Base-by-base conservation (phyloP, 1,140 invertebrate genomes). In the Adoxophyes honmai region DNA sequence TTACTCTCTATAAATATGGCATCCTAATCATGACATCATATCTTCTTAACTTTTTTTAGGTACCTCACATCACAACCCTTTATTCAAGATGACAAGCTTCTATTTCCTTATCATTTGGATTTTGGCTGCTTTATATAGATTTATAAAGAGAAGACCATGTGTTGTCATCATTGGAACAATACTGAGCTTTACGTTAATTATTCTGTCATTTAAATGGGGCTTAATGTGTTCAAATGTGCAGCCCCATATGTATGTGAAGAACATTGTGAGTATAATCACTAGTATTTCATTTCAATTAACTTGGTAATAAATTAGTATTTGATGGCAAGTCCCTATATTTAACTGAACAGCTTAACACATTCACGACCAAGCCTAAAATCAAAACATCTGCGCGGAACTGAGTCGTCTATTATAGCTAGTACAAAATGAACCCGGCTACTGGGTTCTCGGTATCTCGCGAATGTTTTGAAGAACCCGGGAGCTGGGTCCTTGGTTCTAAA, bases 151-250 rank as follows among this genome's bases (percentile, higher is more conserved):
- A 34, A 52, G 38, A 35, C 13, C 34, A 1, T 5, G 44, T 28
- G n/a, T 44, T 34, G 7, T 60, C 13, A 1, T 55, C 11, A 21
- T 48, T 9, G 42, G 21, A 21, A 15, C 21, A 33, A 52, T 35
- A 8, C 2, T 34, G 4, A 13, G 52, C 34, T 55, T 34, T 52
- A 16, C 35, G 10, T 38, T 55, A 10, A n/a, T 55, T 13, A 9
- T 59, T 6, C 18, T 91, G 16, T 76, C 91, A 18, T 77, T 92
- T 54, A 90, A 89, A 73, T 92, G 91, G 91, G 91, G 91, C 10
- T 67, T 92, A 16, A 75, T 92, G 58, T 92, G 92, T 71, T 89
- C 89, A 15, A 91, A 92, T 74, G 69, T 91, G 14, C 87, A 91
- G 64, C 87, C 91, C 10, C 88, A 89, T 79, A 77, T 86, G 48